phyloP scores from a whole-genome alignment of 2,888 invertebrate genomes.

The Drosophila neutralis region DNA sequence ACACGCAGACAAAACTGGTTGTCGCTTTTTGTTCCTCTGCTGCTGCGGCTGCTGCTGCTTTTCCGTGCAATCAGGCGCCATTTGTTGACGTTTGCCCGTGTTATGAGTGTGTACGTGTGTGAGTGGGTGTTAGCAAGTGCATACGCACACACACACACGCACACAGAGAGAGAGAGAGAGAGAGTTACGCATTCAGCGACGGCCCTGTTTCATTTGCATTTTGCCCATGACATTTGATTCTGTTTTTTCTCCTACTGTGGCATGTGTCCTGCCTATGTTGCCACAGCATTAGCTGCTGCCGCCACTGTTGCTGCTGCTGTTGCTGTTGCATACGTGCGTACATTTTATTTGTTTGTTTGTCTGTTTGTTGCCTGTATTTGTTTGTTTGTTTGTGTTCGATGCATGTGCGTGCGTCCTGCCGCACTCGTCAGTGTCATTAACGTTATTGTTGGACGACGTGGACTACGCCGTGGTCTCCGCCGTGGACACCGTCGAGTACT shows the following conservation, averaged over 20 bases:
- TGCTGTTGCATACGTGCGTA: constrained; percentile 26
- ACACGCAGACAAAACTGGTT: constrained; percentile 46
- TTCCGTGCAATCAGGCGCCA: constrained; percentile 73
- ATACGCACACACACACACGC: constrained; percentile 11
- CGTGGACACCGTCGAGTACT: constrained; percentile 5
- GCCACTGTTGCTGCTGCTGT: background rate
- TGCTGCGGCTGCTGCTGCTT: constrained; percentile 26
- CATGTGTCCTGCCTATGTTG: constrained; percentile 36
- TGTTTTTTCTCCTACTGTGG: constrained; percentile 4
- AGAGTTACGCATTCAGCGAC: background rate
- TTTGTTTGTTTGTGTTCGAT: constrained; percentile 44
- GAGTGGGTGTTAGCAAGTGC: constrained; percentile 41
- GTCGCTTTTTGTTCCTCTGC: constrained; percentile 11
- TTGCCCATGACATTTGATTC: constrained; percentile 30
- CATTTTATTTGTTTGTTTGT: constrained; percentile 32
- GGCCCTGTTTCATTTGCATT: constrained; percentile 36
- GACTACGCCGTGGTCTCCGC: background rate
- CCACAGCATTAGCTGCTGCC: constrained; percentile 31
- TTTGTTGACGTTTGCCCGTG: constrained; percentile 67
- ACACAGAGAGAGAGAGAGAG: background rate
- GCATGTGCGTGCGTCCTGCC: constrained; percentile 63
- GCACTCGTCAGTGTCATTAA: constrained; percentile 76
- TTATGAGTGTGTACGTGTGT: constrained; percentile 34
- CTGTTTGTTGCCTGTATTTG: constrained; percentile 51
- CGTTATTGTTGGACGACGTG: constrained; percentile 58